A percentile compares a stretch with the other conserved stretches of the same genome.
Evolutionary conservation across 2,113 vertebrate genomes (phyloP).

Genomic region (Seriola dumerili): DNA sequence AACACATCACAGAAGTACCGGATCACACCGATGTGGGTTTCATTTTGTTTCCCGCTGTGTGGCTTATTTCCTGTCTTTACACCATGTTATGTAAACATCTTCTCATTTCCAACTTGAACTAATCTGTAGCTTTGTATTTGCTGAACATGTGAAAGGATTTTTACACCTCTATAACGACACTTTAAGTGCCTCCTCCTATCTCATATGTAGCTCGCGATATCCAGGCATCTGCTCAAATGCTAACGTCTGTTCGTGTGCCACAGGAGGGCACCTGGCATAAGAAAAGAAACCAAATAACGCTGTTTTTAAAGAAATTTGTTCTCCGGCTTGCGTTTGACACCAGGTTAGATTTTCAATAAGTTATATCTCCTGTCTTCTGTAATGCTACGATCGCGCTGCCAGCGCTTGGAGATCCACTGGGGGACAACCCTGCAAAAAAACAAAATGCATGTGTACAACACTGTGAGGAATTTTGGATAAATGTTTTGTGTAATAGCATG

Average conservation of each 20-base stretch:
- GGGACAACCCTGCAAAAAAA: neutral
- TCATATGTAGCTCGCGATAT: neutral
- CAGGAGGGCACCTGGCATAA: neutral
- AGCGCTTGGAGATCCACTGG: neutral
- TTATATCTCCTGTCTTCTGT: neutral
- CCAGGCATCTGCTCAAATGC: conserved; percentile 24
- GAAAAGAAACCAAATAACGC: neutral
- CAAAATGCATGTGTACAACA: neutral
- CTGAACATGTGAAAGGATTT: conserved; percentile 8
- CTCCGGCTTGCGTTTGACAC: neutral
- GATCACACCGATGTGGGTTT: neutral
- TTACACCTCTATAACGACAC: conserved; percentile 22
- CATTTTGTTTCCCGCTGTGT: neutral
- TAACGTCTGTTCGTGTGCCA: neutral
- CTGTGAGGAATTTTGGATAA: neutral
- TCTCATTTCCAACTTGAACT: conserved; percentile 1
- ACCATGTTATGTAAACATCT: neutral
- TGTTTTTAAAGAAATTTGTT: neutral
- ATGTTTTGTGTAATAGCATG: neutral
- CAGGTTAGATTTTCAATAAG: neutral
- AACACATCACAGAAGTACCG: neutral
- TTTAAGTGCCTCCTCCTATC: neutral
- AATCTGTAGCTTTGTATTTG: neutral
- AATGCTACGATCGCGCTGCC: neutral
- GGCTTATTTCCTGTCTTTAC: conserved; percentile 25